Percentiles rank a stretch among this genome's conserved stretches.
Evolutionary conservation across 2,113 vertebrate genomes (phyloP).

Genomic region (Arenaria interpres): DNA sequence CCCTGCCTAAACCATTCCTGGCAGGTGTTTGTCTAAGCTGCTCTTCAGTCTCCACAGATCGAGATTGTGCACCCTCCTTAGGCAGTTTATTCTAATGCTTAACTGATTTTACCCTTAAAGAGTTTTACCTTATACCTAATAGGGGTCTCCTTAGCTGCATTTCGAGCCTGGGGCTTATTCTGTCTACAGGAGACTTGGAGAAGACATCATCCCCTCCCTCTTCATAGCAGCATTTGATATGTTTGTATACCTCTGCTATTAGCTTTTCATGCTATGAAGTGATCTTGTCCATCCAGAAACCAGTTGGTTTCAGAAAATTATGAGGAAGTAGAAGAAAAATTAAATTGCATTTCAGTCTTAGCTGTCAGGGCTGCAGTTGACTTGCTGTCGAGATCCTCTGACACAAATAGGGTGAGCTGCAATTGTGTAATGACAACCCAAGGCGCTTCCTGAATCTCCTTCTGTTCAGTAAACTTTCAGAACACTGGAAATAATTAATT

Average conservation of each 20-base stretch:
- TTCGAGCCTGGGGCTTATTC: neutral
- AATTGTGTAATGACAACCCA: slow-evolving; percentile 5
- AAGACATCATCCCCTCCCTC: neutral
- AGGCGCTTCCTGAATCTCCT: neutral
- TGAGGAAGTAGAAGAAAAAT: neutral
- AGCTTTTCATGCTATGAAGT: neutral
- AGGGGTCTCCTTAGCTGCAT: neutral
- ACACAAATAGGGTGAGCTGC: neutral
- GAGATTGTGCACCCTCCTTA: neutral
- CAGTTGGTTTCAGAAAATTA: neutral
- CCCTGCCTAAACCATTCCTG: neutral
- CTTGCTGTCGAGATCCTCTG: slow-evolving; percentile 17
- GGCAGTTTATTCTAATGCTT: neutral
- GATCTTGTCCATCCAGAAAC: neutral
- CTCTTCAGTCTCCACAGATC: neutral
- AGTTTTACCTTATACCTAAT: neutral
- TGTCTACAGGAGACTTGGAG: neutral
- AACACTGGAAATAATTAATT: slow-evolving; percentile 33
- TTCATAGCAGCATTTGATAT: neutral
- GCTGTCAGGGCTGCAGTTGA: neutral
- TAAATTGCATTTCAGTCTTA: neutral
- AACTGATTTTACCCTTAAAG: neutral
- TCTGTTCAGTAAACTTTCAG: slow-evolving; percentile 29
- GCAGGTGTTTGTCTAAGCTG: neutral
- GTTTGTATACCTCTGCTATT: neutral